Evolutionary conservation across 1,140 invertebrate genomes (phyloP).

Genomic region (Drosophila lacertosa): DNA sequence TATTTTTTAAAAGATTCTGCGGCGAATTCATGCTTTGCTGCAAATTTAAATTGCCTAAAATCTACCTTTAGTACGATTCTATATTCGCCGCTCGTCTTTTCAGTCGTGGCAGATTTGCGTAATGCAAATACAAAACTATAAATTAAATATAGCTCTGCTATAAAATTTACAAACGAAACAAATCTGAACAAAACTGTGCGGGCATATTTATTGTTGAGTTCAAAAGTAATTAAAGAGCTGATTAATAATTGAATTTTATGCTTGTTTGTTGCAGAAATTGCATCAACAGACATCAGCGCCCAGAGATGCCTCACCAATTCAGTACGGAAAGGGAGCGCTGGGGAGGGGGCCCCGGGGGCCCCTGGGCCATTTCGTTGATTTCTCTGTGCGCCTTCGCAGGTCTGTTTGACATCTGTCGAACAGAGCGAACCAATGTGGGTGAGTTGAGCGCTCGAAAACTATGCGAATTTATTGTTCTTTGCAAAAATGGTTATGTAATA

Average conservation of each 20-base stretch:
- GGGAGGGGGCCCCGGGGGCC: not conserved
- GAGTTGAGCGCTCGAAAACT: constrained; percentile 27
- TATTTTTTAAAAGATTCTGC: constrained; percentile 17
- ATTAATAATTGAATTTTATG: constrained; percentile 44
- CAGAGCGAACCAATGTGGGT: constrained; percentile 67
- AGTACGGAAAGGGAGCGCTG: constrained; percentile 7
- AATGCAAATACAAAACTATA: constrained; percentile 30
- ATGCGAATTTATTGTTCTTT: constrained; percentile 16
- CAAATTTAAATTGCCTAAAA: constrained; percentile 20
- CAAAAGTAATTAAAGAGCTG: constrained; percentile 12
- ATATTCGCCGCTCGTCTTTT: constrained; percentile 11
- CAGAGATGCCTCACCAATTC: constrained; percentile 3
- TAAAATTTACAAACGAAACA: constrained; percentile 17
- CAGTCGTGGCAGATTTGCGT: constrained; percentile 17
- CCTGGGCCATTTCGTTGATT: constrained; percentile 20
- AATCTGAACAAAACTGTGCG: constrained; percentile 24
- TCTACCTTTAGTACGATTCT: not conserved
- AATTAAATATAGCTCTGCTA: constrained; percentile 31
- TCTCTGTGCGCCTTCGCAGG: constrained; percentile 30
- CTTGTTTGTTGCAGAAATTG: not conserved
- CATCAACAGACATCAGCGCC: not conserved
- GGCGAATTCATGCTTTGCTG: constrained; percentile 52
- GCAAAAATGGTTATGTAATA: constrained; percentile 40
- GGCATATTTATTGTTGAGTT: constrained; percentile 43
- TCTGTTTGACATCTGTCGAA: constrained; percentile 26